Base-by-base conservation (phyloP, 2,888 invertebrate genomes). In the Malacosoma neustria region DNA sequence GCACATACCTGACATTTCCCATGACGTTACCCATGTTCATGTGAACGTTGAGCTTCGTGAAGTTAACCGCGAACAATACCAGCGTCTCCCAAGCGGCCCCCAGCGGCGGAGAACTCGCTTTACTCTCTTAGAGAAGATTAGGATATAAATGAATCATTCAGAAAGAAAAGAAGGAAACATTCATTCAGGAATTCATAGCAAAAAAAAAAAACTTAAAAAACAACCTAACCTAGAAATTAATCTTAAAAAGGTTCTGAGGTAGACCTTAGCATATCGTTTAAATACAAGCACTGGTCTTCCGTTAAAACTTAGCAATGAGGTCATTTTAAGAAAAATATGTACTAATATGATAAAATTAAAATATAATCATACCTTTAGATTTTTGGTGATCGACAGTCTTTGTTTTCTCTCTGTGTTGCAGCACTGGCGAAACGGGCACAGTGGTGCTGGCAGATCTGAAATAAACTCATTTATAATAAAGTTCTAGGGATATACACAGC, bases 21-120 rank as follows among this genome's bases (percentile, higher is more conserved):
- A 99, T 99, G 0, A 99, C 98, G 66, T 99, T 99, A 31, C 98
- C 98, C 97, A 99, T 99, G 75, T 99, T 99, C 93, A 99, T 98
- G 66, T 97, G 96, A 6, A 99, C 96, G 72, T 98, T 98, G 36
- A 99, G 88, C 57, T 95, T 92, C 33, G 97, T 96, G 72, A 99
- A 96, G 85, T 98, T 98, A 31, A 99, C 93, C 0, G 97, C 96
- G 81, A 98, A 97, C 39, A 99, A 85, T 2, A 99, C 98, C 35
- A 98, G 84, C 2, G 98, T 98, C 81, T 98, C 97, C 98, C 98
- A 98, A 31, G 96, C 92, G 3, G 94, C 90, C 45, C 90, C 58
- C 41, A 38, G 35, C 39, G 50, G 41, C 2, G 54, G 43, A 13
- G 34, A 37, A 14, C 46, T 13, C 9, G 46, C 29, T 6, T 51